Percentiles rank a stretch among this genome's conserved stretches.
Evolutionary conservation across 2,113 vertebrate species (phyloP).

Genomic region (Argyrosomus japonicus): DNA sequence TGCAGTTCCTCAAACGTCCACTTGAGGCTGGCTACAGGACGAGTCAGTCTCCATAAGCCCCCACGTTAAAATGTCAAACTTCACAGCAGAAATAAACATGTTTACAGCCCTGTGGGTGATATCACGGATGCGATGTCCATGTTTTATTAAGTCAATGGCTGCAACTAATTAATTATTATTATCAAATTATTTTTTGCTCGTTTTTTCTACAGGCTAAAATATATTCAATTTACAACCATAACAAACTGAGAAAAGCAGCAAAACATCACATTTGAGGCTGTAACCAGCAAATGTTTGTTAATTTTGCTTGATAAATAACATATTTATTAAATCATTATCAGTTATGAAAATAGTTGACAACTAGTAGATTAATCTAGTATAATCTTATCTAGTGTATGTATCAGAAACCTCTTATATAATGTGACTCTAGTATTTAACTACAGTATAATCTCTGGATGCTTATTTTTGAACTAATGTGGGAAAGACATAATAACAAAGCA

Average conservation of each 20-base stretch:
- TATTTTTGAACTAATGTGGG: not conserved
- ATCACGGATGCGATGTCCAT: too few species aligned
- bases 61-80: too few species aligned
- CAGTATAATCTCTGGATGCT: not conserved
- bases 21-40: too few species aligned
- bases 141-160: too few species aligned
- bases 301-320: not conserved
- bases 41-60: too few species aligned
- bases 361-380: not conserved
- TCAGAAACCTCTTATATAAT: not conserved
- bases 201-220: not conserved
- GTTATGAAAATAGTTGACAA: not conserved
- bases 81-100: too few species aligned
- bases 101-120: too few species aligned
- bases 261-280: not conserved
- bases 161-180: too few species aligned
- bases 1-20: too few species aligned
- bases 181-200: not conserved
- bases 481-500: not conserved
- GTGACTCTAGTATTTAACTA: not conserved
- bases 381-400: not conserved
- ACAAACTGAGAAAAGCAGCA: not conserved
- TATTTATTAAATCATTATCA: not conserved
- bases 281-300: not conserved
- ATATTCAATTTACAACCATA: not conserved